Evolutionary conservation across 2,888 invertebrate species (phyloP).

Genomic region (Drosophila melanosoma): DNA sequence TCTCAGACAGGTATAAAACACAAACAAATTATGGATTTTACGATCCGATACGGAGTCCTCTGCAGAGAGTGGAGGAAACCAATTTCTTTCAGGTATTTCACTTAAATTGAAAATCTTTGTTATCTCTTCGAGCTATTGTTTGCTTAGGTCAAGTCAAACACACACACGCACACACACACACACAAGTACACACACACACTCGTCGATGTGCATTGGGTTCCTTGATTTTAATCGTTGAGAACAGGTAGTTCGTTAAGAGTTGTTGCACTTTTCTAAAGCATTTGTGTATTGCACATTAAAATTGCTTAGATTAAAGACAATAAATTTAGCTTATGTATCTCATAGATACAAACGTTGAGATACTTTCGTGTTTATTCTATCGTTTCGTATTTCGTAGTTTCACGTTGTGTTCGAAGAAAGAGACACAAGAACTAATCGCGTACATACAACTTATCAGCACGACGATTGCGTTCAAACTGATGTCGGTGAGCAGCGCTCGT

Average conservation of each 20-base stretch:
- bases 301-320: slow-evolving; percentile 16
- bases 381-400: slow-evolving; percentile 35
- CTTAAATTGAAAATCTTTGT: slow-evolving; percentile 31
- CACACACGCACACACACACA: background rate
- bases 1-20: slow-evolving; percentile 33
- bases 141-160: slow-evolving; percentile 59
- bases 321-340: slow-evolving; percentile 38
- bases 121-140: slow-evolving; percentile 48
- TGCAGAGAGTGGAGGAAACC: background rate
- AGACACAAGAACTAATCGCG: slow-evolving; percentile 20
- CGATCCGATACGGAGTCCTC: background rate
- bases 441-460: slow-evolving; percentile 72
- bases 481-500: slow-evolving; percentile 13
- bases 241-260: slow-evolving; percentile 57
- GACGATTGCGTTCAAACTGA: slow-evolving; percentile 58
- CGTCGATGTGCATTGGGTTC: background rate
- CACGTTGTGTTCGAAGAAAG: background rate
- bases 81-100: slow-evolving; percentile 50
- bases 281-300: slow-evolving; percentile 62
- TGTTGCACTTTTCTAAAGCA: slow-evolving; percentile 40
- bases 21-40: background rate
- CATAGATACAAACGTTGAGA: slow-evolving; percentile 38
- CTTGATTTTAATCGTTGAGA: slow-evolving; percentile 12
- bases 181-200: background rate
- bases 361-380: slow-evolving; percentile 16